Evolutionary conservation across 2,888 invertebrate genomes (phyloP).

Genomic region (Hipparchia sbordonii): DNA sequence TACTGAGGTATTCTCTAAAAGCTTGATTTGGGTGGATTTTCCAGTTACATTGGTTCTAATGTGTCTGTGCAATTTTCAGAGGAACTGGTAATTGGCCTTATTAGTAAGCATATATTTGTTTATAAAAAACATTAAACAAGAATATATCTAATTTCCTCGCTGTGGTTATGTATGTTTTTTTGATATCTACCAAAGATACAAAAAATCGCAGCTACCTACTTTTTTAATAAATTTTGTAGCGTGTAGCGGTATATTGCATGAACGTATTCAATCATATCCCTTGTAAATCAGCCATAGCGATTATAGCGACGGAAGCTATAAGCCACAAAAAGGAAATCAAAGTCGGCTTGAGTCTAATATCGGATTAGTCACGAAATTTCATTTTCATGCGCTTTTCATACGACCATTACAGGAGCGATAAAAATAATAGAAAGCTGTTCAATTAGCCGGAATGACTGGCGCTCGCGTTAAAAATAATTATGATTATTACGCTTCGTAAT

Average conservation of each 20-base stretch:
- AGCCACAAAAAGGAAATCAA: constrained; percentile 42
- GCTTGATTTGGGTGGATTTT: too few species aligned
- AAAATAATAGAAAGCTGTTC: constrained; percentile 37
- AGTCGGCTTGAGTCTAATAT: constrained; percentile 39
- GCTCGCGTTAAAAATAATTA: constrained; percentile 33
- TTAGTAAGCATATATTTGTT: too few species aligned
- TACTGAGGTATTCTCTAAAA: too few species aligned
- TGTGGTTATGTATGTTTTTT: too few species aligned
- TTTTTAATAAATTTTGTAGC: neutral
- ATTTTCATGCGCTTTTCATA: constrained; percentile 44
- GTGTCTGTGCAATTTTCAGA: too few species aligned
- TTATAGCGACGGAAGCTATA: constrained; percentile 38
- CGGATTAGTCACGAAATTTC: constrained; percentile 51
- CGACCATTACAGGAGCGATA: constrained; percentile 33
- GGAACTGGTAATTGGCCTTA: too few species aligned
- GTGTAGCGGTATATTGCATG: neutral
- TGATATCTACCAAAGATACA: too few species aligned
- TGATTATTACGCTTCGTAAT: constrained; percentile 31
- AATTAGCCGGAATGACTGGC: constrained; percentile 34
- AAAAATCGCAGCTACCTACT: too few species aligned
- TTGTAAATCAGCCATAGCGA: constrained; percentile 31
- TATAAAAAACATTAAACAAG: too few species aligned
- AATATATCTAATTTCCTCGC: too few species aligned
- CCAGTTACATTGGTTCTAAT: too few species aligned
- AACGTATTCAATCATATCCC: constrained; percentile 2